phyloP scores from a whole-genome alignment of 2,888 invertebrate genomes.

The Apodemia hepburni region DNA sequence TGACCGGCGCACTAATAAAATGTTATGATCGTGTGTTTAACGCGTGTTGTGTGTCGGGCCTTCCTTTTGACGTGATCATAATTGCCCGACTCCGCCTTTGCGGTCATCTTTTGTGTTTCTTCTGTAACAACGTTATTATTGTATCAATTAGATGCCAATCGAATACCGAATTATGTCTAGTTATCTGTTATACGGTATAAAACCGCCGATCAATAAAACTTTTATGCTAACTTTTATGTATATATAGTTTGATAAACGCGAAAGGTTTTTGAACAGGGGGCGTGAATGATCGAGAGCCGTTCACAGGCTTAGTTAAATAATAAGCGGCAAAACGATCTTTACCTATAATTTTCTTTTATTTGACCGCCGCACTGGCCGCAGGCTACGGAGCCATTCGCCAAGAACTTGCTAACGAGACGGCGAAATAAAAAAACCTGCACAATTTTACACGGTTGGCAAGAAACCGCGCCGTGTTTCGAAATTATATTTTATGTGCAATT shows the following conservation, averaged over 20 bases:
- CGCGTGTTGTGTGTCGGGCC: conserved; percentile 76
- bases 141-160: conserved; percentile 69
- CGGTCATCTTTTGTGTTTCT: conserved; percentile 70
- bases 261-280: conserved; percentile 40
- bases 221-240: conserved; percentile 4
- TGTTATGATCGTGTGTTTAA: conserved; percentile 79
- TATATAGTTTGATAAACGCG: conserved; percentile 1
- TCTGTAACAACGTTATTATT: conserved; percentile 73
- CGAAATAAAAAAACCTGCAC: conserved; percentile 54
- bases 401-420: conserved; percentile 65
- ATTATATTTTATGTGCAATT: conserved; percentile 19
- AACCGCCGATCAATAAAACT: conserved; percentile 9
- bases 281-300: conserved; percentile 58
- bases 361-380: conserved; percentile 54
- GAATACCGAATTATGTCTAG: conserved; percentile 63
- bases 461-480: conserved; percentile 41
- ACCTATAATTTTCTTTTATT: conserved; percentile 75
- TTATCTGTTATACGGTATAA: conserved; percentile 39
- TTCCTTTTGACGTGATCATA: conserved; percentile 77
- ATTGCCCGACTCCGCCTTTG: conserved; percentile 69
- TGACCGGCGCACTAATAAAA: conserved; percentile 78
- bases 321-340: conserved; percentile 66
- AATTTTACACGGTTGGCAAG: conserved; percentile 40
- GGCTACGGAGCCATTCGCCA: conserved; percentile 52
- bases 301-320: conserved; percentile 74